A percentile compares a stretch with the other conserved stretches of the same genome.
phyloP scores from a whole-genome alignment of 2,888 invertebrate species.

The Nymphalis polychloros region DNA sequence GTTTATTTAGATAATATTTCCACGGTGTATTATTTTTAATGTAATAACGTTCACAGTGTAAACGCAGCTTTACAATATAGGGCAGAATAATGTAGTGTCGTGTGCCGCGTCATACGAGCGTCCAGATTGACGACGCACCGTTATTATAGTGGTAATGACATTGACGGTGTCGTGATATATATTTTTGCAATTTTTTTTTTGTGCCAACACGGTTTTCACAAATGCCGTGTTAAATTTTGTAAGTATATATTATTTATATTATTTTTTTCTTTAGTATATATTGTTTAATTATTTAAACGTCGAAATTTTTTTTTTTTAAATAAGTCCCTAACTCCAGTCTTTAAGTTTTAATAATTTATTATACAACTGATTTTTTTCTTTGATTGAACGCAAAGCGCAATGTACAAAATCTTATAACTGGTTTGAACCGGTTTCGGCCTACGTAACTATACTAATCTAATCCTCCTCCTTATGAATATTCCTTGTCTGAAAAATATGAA shows the following conservation, averaged over 20 bases:
- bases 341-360: too few species aligned
- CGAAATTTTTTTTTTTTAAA: too few species aligned
- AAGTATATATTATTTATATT: neutral
- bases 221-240: slow-evolving; percentile 17
- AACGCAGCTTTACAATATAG: slow-evolving; percentile 9
- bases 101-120: slow-evolving; percentile 11
- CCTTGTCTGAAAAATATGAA: too few species aligned
- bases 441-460: too few species aligned
- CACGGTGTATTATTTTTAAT: neutral
- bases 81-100: slow-evolving; percentile 8
- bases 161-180: slow-evolving; percentile 14
- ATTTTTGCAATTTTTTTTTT: neutral
- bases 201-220: neutral
- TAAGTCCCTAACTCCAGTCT: too few species aligned
- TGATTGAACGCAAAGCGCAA: too few species aligned
- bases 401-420: too few species aligned
- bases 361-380: too few species aligned
- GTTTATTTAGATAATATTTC: neutral
- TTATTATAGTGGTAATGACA: slow-evolving; percentile 22
- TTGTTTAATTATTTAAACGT: neutral
- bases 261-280: slow-evolving; percentile 3
- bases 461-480: too few species aligned
- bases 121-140: slow-evolving; percentile 17
- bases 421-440: too few species aligned
- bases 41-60: neutral